Evolutionary conservation across 2,888 invertebrate genomes (phyloP), one percentile per base, ranked within the genome.

Genomic region (Ochlodes sylvanus): DNA sequence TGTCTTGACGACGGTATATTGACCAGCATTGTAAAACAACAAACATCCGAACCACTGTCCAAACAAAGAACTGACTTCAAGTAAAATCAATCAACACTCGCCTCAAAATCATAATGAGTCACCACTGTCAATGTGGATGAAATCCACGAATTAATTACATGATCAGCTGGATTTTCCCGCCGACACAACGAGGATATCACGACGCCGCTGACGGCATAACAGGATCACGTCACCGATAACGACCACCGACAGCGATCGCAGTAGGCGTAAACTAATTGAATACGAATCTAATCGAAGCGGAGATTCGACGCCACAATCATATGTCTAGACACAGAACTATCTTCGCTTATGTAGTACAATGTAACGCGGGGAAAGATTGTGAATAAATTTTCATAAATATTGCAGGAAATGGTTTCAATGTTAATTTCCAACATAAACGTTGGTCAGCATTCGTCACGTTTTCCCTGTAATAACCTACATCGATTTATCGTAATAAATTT

Each of bases 131-230:
- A 50, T 15, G 6, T 12, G n/a, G n/a, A n/a, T n/a, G n/a, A n/a
- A 7, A 7, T 47, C 9, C 17, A 50, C 50, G 2, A 50, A 50
- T 7, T 44, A 10, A 44, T 10, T 5, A 44, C n/a, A 50, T 19
- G 12, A 50, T 56, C 12, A 17, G 27, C n/a, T 32, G 56, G 56
- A 38, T 56, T 56, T 56, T 56, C 38, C 56, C 38, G 57, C 6
- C 17, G 1, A 7, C 41, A n/a, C 19, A 9, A n/a, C n/a, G n/a
- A 41, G 41, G 57, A 58, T 14, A 5, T 21, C 6, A 41, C 57
- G 42, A 19, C 42, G 21, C 14, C 57, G 21, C 4, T 58, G 42
- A 58, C 57, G 57, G 19, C 17, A 42, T 58, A 10, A 17, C 15
- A 7, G 19, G 14, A n/a, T 14, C n/a, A 32, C 57, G 57, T 42